Percentiles rank a stretch among this genome's conserved stretches.
These are phyloP conservation scores for Drosophila birchii DNA, from an alignment of 2,888 invertebrate species.

Conservation along the genomic window DNA sequence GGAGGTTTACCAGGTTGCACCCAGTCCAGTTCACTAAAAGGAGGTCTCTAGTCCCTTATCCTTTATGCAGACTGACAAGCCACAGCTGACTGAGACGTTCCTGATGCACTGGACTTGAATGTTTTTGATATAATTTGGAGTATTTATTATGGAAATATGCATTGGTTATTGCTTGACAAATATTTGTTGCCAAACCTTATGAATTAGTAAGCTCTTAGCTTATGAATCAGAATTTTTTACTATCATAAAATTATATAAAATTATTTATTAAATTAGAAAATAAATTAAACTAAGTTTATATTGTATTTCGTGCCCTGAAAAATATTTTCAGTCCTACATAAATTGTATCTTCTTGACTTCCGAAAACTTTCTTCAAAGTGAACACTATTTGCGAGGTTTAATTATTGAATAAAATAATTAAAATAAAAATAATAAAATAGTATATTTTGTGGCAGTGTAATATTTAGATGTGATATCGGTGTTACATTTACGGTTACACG, in stretches of 20 bases:
- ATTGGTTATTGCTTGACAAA: too few relatives aligned
- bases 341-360: too few relatives aligned
- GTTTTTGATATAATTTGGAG: background rate
- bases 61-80: constrained; percentile 49
- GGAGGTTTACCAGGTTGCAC: constrained; percentile 66
- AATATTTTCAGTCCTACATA: too few relatives aligned
- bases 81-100: constrained; percentile 35
- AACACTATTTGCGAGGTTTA: background rate
- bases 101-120: constrained; percentile 4
- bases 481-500: constrained; percentile 59
- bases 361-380: too few relatives aligned
- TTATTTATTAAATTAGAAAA: too few relatives aligned
- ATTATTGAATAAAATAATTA: background rate
- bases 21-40: constrained; percentile 1
- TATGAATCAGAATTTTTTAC: too few relatives aligned
- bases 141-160: background rate
- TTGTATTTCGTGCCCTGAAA: too few relatives aligned
- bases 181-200: background rate
- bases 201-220: too few relatives aligned
- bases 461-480: constrained; percentile 18
- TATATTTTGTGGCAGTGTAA: background rate
- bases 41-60: constrained; percentile 8
- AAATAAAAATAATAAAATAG: background rate
- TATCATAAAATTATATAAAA: too few relatives aligned
- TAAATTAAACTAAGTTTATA: too few relatives aligned